phyloP scores from a whole-genome alignment of 2,797 vertebrate species.

The Muscicapa striata region DNA sequence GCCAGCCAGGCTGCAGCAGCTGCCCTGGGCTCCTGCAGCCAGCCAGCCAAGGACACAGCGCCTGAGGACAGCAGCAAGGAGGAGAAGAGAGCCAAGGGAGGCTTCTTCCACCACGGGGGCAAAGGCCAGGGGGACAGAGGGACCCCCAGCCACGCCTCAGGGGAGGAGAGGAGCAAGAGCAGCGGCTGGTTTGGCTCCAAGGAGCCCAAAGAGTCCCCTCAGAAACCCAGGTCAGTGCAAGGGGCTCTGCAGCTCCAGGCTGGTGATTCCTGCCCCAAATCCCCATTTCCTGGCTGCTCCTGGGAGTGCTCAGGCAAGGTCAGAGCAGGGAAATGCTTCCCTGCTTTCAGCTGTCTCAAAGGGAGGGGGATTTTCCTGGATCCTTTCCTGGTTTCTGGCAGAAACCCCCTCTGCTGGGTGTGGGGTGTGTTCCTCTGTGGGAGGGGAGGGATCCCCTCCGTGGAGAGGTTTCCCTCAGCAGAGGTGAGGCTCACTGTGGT shows the following conservation, averaged over 20 bases:
- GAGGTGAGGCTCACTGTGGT: neutral
- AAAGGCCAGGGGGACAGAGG: constrained; percentile 65
- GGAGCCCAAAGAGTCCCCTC: constrained; percentile 81
- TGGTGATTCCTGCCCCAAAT: neutral
- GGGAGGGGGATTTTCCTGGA: neutral
- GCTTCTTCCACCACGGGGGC: constrained; percentile 80
- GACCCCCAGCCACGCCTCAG: constrained; percentile 4
- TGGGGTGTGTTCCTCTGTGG: neutral
- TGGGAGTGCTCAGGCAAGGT: neutral
- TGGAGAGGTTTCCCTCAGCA: neutral
- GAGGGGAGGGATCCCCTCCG: neutral
- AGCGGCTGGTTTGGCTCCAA: constrained; percentile 87
- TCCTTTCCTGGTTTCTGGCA: neutral
- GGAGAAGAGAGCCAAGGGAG: constrained; percentile 78
- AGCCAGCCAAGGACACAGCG: constrained; percentile 47
- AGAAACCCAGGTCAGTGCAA: constrained; percentile 90
- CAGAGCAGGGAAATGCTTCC: neutral
- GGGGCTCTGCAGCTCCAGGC: fast-evolving
- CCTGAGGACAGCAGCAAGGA: constrained; percentile 70
- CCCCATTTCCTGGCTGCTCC: fast-evolving
- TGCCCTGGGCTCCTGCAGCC: constrained; percentile 41
- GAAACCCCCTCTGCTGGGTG: neutral
- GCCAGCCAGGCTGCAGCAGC: constrained; percentile 58
- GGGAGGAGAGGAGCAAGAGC: constrained; percentile 80
- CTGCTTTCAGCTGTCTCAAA: neutral